phyloP scores from a whole-genome alignment of 2,113 vertebrate genomes.

The Coreoperca whiteheadi region DNA sequence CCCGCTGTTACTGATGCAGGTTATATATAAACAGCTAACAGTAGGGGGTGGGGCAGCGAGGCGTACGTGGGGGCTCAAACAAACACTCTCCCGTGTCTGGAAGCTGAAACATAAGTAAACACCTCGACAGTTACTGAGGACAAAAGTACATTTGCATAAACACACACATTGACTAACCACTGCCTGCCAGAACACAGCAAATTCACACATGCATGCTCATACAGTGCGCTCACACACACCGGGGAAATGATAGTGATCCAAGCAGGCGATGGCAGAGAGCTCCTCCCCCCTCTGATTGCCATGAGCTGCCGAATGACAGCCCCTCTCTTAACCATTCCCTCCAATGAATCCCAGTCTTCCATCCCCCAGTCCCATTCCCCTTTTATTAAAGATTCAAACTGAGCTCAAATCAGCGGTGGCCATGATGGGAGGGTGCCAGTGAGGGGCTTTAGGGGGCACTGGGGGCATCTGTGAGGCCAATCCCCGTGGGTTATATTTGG shows the following conservation, averaged over 20 bases:
- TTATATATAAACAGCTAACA: slow-evolving; percentile 50
- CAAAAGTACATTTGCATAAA: slow-evolving; percentile 53
- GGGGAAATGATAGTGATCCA: slow-evolving; percentile 76
- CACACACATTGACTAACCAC: slow-evolving; percentile 42
- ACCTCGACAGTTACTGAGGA: slow-evolving; percentile 43
- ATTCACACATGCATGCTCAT: not conserved
- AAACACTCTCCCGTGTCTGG: slow-evolving; percentile 15
- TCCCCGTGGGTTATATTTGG: slow-evolving; percentile 47
- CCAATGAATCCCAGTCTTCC: not conserved
- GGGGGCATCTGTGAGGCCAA: slow-evolving; percentile 35
- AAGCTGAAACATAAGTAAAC: slow-evolving; percentile 19
- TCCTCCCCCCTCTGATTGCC: slow-evolving; percentile 57
- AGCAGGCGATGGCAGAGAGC: slow-evolving; percentile 39
- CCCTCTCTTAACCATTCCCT: slow-evolving; percentile 33
- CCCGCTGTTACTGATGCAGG: slow-evolving; percentile 31
- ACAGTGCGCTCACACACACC: not conserved
- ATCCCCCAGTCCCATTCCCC: not conserved
- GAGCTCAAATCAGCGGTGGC: slow-evolving; percentile 18
- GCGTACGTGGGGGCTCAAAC: not conserved
- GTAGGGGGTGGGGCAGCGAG: not conserved
- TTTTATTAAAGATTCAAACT: slow-evolving; percentile 61
- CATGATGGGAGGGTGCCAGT: not conserved
- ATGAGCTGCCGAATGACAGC: slow-evolving; percentile 51
- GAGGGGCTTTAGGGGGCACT: not conserved
- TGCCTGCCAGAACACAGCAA: slow-evolving; percentile 41